Base-by-base conservation (phyloP, 2,888 invertebrate genomes). In the Hypomecis atomaria region DNA sequence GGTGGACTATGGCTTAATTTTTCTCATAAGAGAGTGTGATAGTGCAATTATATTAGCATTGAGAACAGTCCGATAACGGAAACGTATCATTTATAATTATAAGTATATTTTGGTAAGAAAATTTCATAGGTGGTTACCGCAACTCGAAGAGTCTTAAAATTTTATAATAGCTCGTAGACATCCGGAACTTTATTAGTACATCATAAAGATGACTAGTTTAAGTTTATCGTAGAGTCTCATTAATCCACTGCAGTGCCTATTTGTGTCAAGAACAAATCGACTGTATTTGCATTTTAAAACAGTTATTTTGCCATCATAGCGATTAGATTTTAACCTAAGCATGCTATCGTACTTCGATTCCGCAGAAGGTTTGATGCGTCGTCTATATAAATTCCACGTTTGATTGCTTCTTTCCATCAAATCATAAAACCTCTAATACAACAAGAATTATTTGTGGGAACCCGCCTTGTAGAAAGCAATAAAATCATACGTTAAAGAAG, bases 221-320 rank as follows among this genome's bases (percentile, higher is more conserved):
- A 47, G 8, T 55, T 65, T 66, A 71, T 61, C 65, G 56, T 65
- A 58, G 71, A 69, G 50, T 66, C 71, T 69, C 69, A 74, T 75
- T 75, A 73, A 73, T 74, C 73, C 62, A 69, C 67, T 71, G 70
- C 66, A 73, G 58, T 62, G 70, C 73, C 77, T 76, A 84, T 80
- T 74, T 62, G 76, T 83, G 84, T 82, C 83, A 84, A 85, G 80
- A 78, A 81, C 78, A 67, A 72, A 69, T 71, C 72, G 59, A 70
- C 68, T 72, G 74, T 76, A 83, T 79, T 84, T 81, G 71, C 79
- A 82, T 81, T 79, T 80, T 73, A 77, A 70, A 77, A 75, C 70
- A 75, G 71, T 76, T 75, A 75, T 56, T 69, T 61, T 52, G 45
- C 55, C 52, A 56, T 48, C 52, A 44, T 59, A 59, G 67, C 56